Evolutionary conservation across 2,888 invertebrate species (phyloP), one percentile per base, ranked within the genome.

Genomic region (Heliconius ethilla): DNA sequence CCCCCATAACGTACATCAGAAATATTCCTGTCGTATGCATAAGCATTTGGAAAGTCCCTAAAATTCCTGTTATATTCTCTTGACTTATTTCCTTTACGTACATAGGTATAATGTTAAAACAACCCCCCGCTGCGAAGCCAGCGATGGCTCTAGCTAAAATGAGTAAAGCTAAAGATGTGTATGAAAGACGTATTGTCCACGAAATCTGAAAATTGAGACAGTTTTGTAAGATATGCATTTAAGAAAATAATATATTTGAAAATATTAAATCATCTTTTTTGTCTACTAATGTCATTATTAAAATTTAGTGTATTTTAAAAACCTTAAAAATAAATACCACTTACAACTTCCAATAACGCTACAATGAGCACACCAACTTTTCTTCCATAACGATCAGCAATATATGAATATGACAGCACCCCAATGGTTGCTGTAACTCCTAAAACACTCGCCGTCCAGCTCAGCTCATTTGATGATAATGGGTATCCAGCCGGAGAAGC

Each of bases 321-420:
- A 45, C 15, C 15, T 45, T 15, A 45, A 45, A 67, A 66, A 67
- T n/a, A 40, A n/a, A n/a, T 13, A 13, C 6, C 9, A 40, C 95
- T 95, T 72, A 94, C 84, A 40, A 91, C 83, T 83, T 94, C 95
- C 0, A 95, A 93, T 1, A 94, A 63, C 2, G 91, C 88, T 18
- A 94, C 88, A 0, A 92, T 67, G n/a, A 95, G 84, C 0, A 93
- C 87, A 3, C 92, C 87, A 15, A 81, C 79, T 84, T 91, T 95
- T 27, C 95, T 87, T 0, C 95, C 95, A 79, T 87, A 88, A 40
- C 81, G 86, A 79, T 95, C 93, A 0, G 91, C 89, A 7, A 91
- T 67, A 74, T 87, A 85, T 6, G 94, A 88, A 81, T 90, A 94
- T 1, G 91, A 73, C 2, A 92, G 85, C 11, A 92, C 91, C 1